Percentiles rank a stretch among this genome's conserved stretches.
Evolutionary conservation across 23 tunicate species (phyloP).

Genomic region (Halocynthia roretzi): DNA sequence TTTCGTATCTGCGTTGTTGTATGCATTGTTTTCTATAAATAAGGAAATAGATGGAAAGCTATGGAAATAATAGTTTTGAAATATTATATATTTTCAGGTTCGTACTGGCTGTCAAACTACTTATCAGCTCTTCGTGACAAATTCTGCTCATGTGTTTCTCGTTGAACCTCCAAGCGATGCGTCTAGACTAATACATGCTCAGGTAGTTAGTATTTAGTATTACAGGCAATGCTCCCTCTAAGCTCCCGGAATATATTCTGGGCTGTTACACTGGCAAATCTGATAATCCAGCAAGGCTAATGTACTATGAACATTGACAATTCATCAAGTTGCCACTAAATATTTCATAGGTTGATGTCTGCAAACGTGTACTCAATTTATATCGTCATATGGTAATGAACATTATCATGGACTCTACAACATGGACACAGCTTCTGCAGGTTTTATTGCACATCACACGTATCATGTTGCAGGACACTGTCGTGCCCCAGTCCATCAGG

Average conservation of each 20-base stretch:
- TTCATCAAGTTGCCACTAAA: background rate
- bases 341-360: constrained; percentile 61
- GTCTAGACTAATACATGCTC: constrained; percentile 48
- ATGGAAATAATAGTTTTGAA: background rate
- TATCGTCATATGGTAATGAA: constrained; percentile 86
- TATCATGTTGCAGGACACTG: constrained; percentile 48
- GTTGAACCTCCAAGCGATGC: constrained; percentile 66
- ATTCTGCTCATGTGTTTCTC: constrained; percentile 81
- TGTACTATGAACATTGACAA: background rate
- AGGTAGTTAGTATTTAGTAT: constrained; percentile 17
- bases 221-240: background rate
- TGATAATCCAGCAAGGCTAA: too few relatives aligned
- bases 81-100: constrained; percentile 27
- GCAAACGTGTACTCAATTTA: constrained; percentile 57
- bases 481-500: constrained; percentile 21
- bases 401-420: constrained; percentile 38
- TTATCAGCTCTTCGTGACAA: constrained; percentile 64
- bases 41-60: background rate
- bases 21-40: background rate
- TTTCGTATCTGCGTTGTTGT: background rate
- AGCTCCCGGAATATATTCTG: background rate
- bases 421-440: constrained; percentile 80
- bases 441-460: constrained; percentile 76
- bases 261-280: too few relatives aligned
- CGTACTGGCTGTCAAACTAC: constrained; percentile 76